Conservation (phyloP, 2,888 invertebrate genomes). For the Erpobdella octoculata region DNA sequence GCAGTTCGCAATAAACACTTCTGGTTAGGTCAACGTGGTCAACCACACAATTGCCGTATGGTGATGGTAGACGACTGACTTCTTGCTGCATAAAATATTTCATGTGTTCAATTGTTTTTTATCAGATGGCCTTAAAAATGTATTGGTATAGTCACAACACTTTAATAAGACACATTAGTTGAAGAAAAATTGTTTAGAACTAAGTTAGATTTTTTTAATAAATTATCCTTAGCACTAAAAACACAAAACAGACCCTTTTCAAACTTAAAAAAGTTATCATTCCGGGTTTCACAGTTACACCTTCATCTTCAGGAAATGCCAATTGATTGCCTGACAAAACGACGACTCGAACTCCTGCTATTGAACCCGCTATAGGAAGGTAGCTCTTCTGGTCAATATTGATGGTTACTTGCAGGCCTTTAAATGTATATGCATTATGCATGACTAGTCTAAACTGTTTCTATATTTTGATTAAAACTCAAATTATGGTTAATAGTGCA, state of each 20-base stretch:
- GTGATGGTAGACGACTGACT: slow-evolving; percentile 19
- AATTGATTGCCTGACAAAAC: slow-evolving; percentile 20
- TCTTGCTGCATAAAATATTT: slow-evolving; percentile 17
- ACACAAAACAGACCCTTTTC: neutral
- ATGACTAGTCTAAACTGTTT: neutral
- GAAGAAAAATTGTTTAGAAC: too few species aligned
- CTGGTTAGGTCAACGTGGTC: neutral
- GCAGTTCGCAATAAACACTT: slow-evolving; percentile 24
- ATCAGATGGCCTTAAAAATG: too few species aligned
- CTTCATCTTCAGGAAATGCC: slow-evolving; percentile 30
- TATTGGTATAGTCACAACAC: too few species aligned
- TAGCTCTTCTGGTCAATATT: slow-evolving; percentile 24
- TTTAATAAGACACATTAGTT: too few species aligned
- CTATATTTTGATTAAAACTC: neutral
- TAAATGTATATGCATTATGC: neutral
- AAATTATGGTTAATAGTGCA: neutral
- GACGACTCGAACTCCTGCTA: slow-evolving; percentile 27
- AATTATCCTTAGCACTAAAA: too few species aligned
- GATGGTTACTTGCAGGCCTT: slow-evolving; percentile 14
- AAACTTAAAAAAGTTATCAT: slow-evolving; percentile 20
- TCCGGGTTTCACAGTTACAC: slow-evolving; percentile 23
- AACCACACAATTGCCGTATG: slow-evolving; percentile 28
- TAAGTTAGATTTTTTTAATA: too few species aligned
- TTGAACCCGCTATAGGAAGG: slow-evolving; percentile 9
- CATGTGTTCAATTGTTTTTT: neutral